Conservation (phyloP, 2,113 vertebrate genomes). For the Cepphus grylle region DNA sequence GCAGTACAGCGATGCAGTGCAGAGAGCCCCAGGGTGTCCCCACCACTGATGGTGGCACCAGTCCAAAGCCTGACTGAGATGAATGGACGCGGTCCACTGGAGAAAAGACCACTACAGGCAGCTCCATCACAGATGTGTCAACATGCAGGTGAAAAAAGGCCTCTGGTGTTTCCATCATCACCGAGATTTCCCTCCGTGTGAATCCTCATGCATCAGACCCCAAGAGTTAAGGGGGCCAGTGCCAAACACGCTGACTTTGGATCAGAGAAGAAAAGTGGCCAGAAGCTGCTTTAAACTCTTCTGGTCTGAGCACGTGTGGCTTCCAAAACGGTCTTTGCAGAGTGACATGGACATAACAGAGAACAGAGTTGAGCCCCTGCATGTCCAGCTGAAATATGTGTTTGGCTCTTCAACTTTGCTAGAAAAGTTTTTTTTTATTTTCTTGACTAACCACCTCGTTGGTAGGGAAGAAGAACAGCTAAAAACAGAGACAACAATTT, state of each 20-base stretch:
- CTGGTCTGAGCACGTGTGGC: background rate
- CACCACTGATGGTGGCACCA: background rate
- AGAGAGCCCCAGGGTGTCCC: background rate
- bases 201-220: background rate
- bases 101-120: background rate
- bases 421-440: background rate
- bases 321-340: background rate
- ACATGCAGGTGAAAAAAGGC: background rate
- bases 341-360: rapidly evolving
- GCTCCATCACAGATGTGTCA: background rate
- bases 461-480: background rate
- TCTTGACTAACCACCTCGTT: background rate
- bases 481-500: background rate
- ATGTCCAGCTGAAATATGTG: rapidly evolving
- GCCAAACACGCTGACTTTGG: background rate
- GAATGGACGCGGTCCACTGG: rapidly evolving
- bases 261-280: background rate
- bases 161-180: background rate
- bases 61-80: background rate
- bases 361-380: background rate
- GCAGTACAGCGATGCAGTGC: too few species aligned
- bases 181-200: rapidly evolving
- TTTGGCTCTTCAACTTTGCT: background rate
- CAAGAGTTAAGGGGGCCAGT: background rate
- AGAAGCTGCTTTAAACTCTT: background rate